Conservation (phyloP, 2,888 invertebrate genomes). For the Odontothrips loti region DNA sequence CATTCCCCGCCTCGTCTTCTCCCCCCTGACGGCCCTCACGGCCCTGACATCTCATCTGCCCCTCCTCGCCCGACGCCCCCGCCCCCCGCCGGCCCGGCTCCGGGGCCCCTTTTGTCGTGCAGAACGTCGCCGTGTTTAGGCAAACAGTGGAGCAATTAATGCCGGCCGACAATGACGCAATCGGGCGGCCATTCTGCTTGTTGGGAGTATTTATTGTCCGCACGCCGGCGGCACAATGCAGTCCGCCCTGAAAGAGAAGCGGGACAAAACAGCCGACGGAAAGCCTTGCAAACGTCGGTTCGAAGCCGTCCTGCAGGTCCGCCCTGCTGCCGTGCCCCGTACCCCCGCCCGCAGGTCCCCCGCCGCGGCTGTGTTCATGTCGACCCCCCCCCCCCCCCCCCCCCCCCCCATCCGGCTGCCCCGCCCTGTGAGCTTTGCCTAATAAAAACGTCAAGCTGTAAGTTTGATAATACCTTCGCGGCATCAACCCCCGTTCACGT, state of each 20-base stretch:
- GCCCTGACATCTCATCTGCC: background rate
- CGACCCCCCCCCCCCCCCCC: background rate
- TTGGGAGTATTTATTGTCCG: background rate
- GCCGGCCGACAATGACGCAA: constrained; percentile 3
- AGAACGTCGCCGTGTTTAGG: background rate
- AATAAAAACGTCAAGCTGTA: constrained; percentile 17
- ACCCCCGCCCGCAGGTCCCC: no score
- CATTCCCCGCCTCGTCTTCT: background rate
- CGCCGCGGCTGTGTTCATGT: background rate
- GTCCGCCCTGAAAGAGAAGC: background rate
- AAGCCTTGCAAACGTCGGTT: no score
- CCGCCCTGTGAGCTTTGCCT: background rate
- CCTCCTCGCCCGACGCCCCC: background rate
- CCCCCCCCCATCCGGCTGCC: background rate
- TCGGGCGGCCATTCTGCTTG: background rate
- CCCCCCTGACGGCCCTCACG: background rate
- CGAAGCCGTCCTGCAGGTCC: no score
- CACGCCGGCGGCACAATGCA: background rate
- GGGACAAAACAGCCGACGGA: no score
- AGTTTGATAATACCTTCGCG: background rate
- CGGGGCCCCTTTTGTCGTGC: background rate
- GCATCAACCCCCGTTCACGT: background rate
- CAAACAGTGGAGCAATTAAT: constrained; percentile 23
- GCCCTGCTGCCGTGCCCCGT: no score
- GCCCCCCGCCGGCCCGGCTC: background rate